phyloP scores from a whole-genome alignment of 1,140 invertebrate species.

The Drosophila persimilis region DNA sequence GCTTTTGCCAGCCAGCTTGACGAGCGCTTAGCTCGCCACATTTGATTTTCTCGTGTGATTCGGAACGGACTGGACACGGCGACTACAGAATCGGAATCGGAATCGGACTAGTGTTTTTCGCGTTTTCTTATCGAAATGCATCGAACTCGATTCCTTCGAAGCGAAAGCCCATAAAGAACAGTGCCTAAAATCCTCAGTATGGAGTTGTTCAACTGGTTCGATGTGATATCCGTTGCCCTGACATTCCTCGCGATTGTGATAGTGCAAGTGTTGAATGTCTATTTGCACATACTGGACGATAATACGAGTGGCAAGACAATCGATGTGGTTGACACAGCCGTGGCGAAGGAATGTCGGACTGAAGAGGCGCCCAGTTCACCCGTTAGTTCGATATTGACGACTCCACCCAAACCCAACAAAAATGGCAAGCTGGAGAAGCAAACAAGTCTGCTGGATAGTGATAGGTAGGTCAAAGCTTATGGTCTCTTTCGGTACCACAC shows the following conservation, averaged over 20 bases:
- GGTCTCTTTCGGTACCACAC: not conserved
- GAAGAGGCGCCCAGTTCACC: conserved; percentile 15
- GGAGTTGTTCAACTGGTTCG: conserved; percentile 68
- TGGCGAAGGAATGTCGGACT: conserved; percentile 10
- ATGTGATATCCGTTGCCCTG: conserved; percentile 61
- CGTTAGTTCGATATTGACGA: not conserved
- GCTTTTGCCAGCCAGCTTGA: conserved; percentile 23
- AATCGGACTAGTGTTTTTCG: not conserved
- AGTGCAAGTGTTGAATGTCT: conserved; percentile 71
- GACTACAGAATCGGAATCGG: not conserved
- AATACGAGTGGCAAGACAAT: conserved; percentile 33
- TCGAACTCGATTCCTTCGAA: conserved; percentile 11
- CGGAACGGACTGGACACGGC: conserved; percentile 36
- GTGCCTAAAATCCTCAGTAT: conserved; percentile 29
- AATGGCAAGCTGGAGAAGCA: conserved; percentile 77
- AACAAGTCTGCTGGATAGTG: conserved; percentile 62
- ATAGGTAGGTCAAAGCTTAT: conserved; percentile 57
- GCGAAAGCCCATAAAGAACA: conserved; percentile 14
- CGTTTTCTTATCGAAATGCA: conserved; percentile 17
- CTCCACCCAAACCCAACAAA: not conserved
- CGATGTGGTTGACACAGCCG: conserved; percentile 37
- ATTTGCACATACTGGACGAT: conserved; percentile 59
- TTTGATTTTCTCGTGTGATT: conserved; percentile 50
- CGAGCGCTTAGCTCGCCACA: conserved; percentile 27
- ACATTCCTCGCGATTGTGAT: conserved; percentile 59